phyloP scores from a whole-genome alignment of 64 coral and sea anemone genomes.

The Pocillopora verrucosa region DNA sequence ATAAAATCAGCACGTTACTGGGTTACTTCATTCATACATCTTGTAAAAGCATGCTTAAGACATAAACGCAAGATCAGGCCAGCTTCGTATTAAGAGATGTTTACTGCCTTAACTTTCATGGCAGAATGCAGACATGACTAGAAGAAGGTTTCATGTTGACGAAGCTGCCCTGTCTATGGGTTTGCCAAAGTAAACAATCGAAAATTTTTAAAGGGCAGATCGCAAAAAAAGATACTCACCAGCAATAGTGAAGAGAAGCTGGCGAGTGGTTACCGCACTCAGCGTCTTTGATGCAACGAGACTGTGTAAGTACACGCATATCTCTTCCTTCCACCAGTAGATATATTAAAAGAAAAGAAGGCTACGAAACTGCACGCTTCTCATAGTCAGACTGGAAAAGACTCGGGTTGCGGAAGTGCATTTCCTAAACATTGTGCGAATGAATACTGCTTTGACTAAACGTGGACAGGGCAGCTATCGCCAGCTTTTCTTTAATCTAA shows the following conservation, averaged over 20 bases:
- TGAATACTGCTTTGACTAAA: slow-evolving; percentile 35
- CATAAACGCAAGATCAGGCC: slow-evolving; percentile 37
- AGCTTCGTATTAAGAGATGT: slow-evolving; percentile 17
- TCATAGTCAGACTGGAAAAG: background rate
- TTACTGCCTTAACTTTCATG: background rate
- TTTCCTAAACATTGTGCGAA: background rate
- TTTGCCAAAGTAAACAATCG: slow-evolving; percentile 29
- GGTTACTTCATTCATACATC: background rate
- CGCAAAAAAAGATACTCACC: slow-evolving; percentile 40
- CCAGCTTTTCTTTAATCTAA: slow-evolving; percentile 9
- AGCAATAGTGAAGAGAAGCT: slow-evolving; percentile 10
- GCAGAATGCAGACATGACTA: background rate
- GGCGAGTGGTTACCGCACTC: background rate
- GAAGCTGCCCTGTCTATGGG: slow-evolving; percentile 49
- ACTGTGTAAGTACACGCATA: background rate
- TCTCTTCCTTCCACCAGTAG: background rate
- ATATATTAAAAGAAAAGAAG: background rate
- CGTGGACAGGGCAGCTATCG: slow-evolving; percentile 43
- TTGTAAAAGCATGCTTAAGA: background rate
- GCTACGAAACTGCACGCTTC: background rate
- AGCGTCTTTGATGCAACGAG: background rate
- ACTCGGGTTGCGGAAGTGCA: background rate
- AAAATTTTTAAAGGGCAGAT: slow-evolving; percentile 24
- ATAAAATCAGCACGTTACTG: background rate
- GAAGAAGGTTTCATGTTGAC: slow-evolving; percentile 1